Conservation (phyloP, 1,140 invertebrate species). For the Drosophila aff. region DNA sequence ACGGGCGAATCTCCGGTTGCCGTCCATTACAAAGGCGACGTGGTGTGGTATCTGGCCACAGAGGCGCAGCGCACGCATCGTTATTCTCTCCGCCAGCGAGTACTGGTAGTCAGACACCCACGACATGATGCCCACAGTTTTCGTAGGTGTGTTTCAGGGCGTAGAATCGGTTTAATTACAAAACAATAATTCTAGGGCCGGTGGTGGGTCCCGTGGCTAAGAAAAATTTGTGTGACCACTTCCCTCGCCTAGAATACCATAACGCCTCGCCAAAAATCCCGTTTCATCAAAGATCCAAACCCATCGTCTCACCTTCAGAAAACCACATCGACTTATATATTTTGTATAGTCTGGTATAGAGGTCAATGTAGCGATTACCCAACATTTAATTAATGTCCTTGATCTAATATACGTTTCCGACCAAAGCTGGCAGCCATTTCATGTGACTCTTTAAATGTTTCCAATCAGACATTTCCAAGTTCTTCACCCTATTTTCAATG, state of each 20-base stretch:
- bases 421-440: too few species aligned
- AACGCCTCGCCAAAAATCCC: background rate
- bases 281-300: background rate
- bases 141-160: background rate
- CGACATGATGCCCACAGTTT: slow-evolving; percentile 89
- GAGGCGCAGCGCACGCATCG: slow-evolving; percentile 90
- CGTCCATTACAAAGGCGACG: slow-evolving; percentile 99
- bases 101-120: slow-evolving; percentile 92
- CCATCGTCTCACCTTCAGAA: background rate
- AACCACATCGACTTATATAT: background rate
- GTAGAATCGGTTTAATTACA: slow-evolving; percentile 1
- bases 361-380: too few species aligned
- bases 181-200: slow-evolving; percentile 14
- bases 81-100: slow-evolving; percentile 91
- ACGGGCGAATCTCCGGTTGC: slow-evolving; percentile 98
- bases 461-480: background rate
- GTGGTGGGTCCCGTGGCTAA: slow-evolving; percentile 8
- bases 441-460: background rate
- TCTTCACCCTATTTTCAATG: background rate
- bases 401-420: background rate
- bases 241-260: background rate
- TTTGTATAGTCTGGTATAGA: too few species aligned
- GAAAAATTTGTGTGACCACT: slow-evolving; percentile 4
- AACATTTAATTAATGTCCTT: background rate
- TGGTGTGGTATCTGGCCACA: slow-evolving; percentile 94